Evolutionary conservation across 2,888 invertebrate genomes (phyloP).

Genomic region (Stegana nigrithorax): DNA sequence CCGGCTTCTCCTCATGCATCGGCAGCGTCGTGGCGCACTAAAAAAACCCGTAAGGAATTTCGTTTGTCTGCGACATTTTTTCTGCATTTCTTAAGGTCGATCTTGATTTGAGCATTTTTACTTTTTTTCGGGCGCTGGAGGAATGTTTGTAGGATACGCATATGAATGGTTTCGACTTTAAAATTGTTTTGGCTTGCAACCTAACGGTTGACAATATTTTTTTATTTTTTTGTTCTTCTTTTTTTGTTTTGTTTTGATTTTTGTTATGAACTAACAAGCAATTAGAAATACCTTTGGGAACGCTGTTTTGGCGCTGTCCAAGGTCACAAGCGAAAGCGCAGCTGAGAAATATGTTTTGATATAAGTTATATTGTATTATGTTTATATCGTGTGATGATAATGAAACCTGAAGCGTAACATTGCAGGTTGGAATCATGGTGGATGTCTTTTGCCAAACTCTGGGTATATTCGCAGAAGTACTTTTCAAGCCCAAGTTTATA

Average conservation of each 20-base stretch:
- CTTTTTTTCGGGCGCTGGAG: too few species aligned
- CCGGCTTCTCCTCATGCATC: neutral
- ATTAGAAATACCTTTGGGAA: neutral
- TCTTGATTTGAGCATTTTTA: constrained; percentile 4
- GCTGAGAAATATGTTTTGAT: neutral
- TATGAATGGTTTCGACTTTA: too few species aligned
- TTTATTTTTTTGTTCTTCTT: too few species aligned
- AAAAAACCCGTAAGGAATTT: constrained; percentile 41
- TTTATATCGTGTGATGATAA: neutral
- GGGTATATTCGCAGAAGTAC: neutral
- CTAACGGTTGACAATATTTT: too few species aligned
- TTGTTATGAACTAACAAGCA: too few species aligned
- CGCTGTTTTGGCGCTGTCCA: neutral
- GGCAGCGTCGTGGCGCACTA: neutral
- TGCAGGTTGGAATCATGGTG: neutral
- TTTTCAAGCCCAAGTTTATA: too few species aligned
- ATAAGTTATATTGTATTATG: neutral
- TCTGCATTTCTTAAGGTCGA: constrained; percentile 22
- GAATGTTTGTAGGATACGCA: too few species aligned
- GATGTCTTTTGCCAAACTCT: neutral
- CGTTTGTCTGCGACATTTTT: constrained; percentile 56
- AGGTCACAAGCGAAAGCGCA: neutral
- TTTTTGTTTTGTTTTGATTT: too few species aligned
- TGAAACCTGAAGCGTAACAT: neutral
- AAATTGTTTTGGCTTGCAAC: too few species aligned